phyloP scores from a whole-genome alignment of 2,113 vertebrate species.

The Aldabrachelys gigantea region DNA sequence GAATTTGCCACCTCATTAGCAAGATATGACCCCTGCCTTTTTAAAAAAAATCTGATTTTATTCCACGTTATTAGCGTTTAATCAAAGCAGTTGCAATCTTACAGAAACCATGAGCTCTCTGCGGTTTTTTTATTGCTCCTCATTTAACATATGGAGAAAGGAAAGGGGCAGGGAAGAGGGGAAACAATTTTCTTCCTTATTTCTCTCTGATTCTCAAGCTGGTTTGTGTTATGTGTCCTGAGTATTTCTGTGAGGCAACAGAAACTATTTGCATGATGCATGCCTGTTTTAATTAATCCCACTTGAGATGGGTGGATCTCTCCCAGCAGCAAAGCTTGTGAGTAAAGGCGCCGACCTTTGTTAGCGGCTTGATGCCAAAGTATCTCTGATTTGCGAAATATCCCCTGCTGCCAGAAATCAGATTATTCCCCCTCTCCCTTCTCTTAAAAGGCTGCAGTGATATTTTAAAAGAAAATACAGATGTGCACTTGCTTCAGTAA shows the following conservation, averaged over 20 bases:
- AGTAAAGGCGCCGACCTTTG: slow-evolving; percentile 57
- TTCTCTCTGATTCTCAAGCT: slow-evolving; percentile 59
- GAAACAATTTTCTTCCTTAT: slow-evolving; percentile 55
- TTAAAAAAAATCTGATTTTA: background rate
- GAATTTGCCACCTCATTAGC: background rate
- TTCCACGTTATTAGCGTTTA: slow-evolving; percentile 14
- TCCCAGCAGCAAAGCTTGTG: slow-evolving; percentile 61
- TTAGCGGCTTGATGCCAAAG: slow-evolving; percentile 47
- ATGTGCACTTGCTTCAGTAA: background rate
- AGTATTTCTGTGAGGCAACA: slow-evolving; percentile 69
- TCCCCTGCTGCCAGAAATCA: slow-evolving; percentile 36
- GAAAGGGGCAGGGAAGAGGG: slow-evolving; percentile 37
- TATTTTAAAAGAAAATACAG: slow-evolving; percentile 66
- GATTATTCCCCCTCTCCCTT: background rate
- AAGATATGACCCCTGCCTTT: slow-evolving; percentile 19
- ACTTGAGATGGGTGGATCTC: slow-evolving; percentile 70
- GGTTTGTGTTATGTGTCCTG: slow-evolving; percentile 65
- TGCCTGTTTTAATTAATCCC: slow-evolving; percentile 76
- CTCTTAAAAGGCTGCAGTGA: slow-evolving; percentile 48
- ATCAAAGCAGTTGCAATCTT: background rate
- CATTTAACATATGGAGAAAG: slow-evolving; percentile 9
- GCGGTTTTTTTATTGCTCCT: slow-evolving; percentile 27
- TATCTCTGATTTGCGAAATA: slow-evolving; percentile 64
- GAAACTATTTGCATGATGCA: slow-evolving; percentile 62
- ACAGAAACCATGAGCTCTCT: background rate